Evolutionary conservation across 2,113 vertebrate species (phyloP).

Genomic region (Rhabdornis inornatus): DNA sequence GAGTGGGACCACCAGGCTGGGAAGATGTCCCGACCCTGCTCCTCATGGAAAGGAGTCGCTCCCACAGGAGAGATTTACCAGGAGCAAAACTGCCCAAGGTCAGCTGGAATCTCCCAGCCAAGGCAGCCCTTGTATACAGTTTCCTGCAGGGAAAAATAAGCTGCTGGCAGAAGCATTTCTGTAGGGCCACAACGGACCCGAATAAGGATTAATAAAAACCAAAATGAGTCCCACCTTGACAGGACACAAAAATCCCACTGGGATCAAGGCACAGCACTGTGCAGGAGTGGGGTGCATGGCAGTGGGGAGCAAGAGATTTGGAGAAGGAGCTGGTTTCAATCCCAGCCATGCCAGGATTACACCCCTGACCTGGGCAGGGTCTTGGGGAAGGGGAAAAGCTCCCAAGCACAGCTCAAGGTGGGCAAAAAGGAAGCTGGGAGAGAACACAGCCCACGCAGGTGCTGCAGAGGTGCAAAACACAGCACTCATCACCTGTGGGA

Average conservation of each 20-base stretch:
- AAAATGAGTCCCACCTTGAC: neutral
- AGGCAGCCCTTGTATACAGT: neutral
- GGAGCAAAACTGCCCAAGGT: constrained; percentile 42
- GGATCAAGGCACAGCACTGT: neutral
- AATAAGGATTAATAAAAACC: neutral
- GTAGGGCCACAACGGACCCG: neutral
- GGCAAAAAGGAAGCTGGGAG: neutral
- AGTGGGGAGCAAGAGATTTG: neutral
- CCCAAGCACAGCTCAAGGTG: neutral
- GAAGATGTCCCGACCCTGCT: rapidly evolving
- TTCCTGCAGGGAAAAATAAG: constrained; percentile 13
- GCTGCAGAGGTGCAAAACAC: neutral
- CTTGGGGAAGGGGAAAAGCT: neutral
- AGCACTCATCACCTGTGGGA: neutral
- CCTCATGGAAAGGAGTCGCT: rapidly evolving
- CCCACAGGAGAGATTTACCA: neutral
- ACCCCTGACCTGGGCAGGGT: rapidly evolving
- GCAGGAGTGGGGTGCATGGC: neutral
- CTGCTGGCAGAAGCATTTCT: constrained; percentile 19
- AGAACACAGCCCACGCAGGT: neutral
- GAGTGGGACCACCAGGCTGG: rapidly evolving
- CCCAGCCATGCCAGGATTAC: neutral
- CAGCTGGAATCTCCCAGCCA: neutral
- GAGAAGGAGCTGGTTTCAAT: neutral
- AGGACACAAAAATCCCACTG: neutral